Conservation (phyloP, 2,113 vertebrate genomes). For the Xenus cinereus region DNA sequence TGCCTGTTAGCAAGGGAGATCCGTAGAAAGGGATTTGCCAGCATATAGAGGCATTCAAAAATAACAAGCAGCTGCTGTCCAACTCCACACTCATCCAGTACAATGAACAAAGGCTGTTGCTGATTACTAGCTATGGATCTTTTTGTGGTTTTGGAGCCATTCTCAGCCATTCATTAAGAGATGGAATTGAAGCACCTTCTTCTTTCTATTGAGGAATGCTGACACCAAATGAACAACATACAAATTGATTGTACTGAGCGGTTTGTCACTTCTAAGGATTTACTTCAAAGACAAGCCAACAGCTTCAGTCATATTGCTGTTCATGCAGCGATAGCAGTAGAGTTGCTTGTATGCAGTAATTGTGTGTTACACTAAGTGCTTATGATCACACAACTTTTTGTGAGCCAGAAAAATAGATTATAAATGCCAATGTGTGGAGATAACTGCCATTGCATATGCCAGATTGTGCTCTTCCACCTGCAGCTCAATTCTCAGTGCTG, state of each 20-base stretch:
- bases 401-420: constrained; percentile 9
- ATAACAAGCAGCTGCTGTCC: neutral
- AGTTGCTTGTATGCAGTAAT: neutral
- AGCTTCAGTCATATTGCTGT: neutral
- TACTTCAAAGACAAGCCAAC: neutral
- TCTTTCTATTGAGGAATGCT: neutral
- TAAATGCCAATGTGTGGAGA: neutral
- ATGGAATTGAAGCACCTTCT: neutral
- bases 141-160: neutral
- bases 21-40: neutral
- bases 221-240: neutral
- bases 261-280: neutral
- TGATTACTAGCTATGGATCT: neutral
- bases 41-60: neutral
- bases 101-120: neutral
- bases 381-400: neutral
- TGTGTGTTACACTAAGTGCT: neutral
- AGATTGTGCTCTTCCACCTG: constrained; percentile 50
- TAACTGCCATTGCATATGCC: neutral
- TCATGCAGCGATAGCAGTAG: neutral
- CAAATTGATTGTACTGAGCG: neutral
- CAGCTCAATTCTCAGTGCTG: constrained; percentile 37
- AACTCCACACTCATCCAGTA: neutral
- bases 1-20: neutral
- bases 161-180: neutral